Conservation (phyloP, 1,140 invertebrate species). For the Polypedilum pembai region DNA sequence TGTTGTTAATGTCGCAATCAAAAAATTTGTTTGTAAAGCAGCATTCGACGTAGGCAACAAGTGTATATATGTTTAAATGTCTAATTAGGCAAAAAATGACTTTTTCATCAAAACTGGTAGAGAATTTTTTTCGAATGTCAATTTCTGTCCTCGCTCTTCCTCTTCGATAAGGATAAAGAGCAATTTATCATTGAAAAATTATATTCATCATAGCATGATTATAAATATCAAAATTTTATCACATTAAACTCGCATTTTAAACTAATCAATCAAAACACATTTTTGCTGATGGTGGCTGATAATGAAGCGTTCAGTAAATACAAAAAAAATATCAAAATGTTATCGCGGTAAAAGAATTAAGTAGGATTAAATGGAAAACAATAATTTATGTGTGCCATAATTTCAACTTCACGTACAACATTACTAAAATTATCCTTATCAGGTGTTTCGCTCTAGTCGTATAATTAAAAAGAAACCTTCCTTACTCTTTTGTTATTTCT, state of each 20-base stretch:
- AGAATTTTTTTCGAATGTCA: no score
- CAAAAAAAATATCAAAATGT: not conserved
- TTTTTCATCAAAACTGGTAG: no score
- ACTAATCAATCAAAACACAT: slow-evolving; percentile 15
- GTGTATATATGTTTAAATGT: slow-evolving; percentile 12
- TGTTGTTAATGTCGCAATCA: slow-evolving; percentile 1
- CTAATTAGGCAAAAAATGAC: slow-evolving; percentile 7
- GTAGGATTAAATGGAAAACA: slow-evolving; percentile 15
- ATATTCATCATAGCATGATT: slow-evolving; percentile 21
- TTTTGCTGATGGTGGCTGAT: slow-evolving; percentile 20
- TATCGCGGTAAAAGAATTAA: slow-evolving; percentile 23
- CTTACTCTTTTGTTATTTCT: not conserved
- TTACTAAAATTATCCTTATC: no score
- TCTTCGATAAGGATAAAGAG: not conserved
- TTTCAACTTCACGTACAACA: not conserved
- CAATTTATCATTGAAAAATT: not conserved
- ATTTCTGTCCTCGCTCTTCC: not conserved
- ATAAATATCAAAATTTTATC: slow-evolving; percentile 27
- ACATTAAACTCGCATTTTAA: slow-evolving; percentile 25
- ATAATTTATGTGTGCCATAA: slow-evolving; percentile 6
- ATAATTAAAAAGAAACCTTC: not conserved
- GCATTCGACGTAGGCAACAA: not conserved
- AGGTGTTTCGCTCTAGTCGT: no score
- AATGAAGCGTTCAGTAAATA: slow-evolving; percentile 9
- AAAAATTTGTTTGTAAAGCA: not conserved